Evolutionary conservation across 2,797 vertebrate genomes (phyloP).

Genomic region (Falco concolor): DNA sequence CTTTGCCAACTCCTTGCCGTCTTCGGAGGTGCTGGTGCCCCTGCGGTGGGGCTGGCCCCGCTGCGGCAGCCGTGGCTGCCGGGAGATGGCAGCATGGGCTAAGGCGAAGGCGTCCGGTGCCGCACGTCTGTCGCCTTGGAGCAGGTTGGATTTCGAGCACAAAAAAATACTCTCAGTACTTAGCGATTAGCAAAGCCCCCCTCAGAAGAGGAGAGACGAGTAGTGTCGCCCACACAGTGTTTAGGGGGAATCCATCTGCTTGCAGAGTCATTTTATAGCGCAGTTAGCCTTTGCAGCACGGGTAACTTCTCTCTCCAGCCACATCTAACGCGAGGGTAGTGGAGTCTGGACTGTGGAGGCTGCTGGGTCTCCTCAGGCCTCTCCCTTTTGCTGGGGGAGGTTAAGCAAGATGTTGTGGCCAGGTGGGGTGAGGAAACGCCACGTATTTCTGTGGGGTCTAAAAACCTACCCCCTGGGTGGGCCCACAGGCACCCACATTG

Average conservation of each 20-base stretch:
- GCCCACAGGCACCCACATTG: rapidly evolving
- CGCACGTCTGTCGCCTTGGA: background rate
- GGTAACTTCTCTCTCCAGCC: background rate
- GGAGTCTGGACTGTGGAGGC: background rate
- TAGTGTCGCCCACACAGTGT: background rate
- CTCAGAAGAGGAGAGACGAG: background rate
- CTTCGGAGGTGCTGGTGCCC: rapidly evolving
- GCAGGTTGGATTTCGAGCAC: background rate
- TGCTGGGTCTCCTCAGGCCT: background rate
- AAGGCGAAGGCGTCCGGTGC: background rate
- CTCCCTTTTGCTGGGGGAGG: background rate
- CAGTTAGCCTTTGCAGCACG: background rate
- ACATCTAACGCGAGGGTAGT: rapidly evolving
- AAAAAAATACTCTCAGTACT: background rate
- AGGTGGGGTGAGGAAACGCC: background rate
- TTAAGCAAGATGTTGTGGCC: background rate
- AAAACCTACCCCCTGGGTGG: background rate
- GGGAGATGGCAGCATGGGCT: constrained; percentile 70
- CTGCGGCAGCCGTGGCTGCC: background rate
- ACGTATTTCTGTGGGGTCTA: rapidly evolving
- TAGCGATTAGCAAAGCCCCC: background rate
- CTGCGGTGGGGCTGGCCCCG: background rate
- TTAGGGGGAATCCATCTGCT: background rate
- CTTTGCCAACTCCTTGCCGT: background rate
- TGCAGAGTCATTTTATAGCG: rapidly evolving